Evolutionary conservation across 1,140 invertebrate genomes (phyloP), one percentile per base, ranked within the genome.

Genomic region (Chymomyza costata): DNA sequence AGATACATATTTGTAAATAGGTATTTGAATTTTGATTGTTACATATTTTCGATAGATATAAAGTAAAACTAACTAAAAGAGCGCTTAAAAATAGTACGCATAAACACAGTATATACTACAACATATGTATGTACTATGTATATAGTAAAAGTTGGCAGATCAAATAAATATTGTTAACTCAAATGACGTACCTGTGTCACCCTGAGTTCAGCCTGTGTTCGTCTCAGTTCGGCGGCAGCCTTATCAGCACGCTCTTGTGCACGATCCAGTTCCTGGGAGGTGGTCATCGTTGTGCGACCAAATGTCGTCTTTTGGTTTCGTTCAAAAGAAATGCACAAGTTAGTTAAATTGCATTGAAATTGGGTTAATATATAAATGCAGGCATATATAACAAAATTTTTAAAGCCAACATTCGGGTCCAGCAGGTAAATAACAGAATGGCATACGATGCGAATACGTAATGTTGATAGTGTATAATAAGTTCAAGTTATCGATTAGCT

Each of bases 241-340:
- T 96, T 96, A 69, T 97, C 95, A 28, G 94, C 92, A 43, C 94
- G 90, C 84, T 97, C 95, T 87, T 96, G 93, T 48, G 94, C 89
- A 38, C 94, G 88, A 62, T 95, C 94, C 53, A 94, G 87, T 73
- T 95, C 94, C 86, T 92, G 92, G 19, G 90, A 90, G 19, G 91
- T 92, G 57, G 89, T 91, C 53, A 93, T 84, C 3, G 92, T 92
- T 64, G 89, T 93, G 63, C 93, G 90, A 34, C 93, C 93, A 68
- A 94, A 94, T 15, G 92, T 90, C 7, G 91, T 92, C 86, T 94
- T 63, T 34, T 44, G 15, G 35, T 31, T 21, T 14, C 18, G 17
- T 31, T 13, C 11, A 7, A 18, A 40, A 25, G 56, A 64, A 54
- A 68, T 51, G 65, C 16, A 65, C 34, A 39, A 14, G 13, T 11